Evolutionary conservation across 2,113 vertebrate genomes (phyloP), one percentile per base, ranked within the genome.

Genomic region (Carollia perspicillata): DNA sequence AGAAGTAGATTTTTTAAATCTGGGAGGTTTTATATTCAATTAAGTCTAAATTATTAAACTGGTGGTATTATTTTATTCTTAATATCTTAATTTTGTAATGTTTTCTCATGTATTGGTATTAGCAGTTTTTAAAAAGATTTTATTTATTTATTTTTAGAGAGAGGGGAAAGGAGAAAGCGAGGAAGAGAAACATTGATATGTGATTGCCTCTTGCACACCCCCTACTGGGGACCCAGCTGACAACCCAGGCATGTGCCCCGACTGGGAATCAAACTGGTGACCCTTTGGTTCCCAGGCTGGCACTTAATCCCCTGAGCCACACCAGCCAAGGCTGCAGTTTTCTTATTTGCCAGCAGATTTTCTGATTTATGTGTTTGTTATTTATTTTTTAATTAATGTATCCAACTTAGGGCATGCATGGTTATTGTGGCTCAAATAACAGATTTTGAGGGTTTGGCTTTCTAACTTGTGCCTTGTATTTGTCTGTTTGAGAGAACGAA

Each of bases 1-100:
- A 92, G n/a, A 71, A 44, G 33, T 84, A 40, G 9, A 20, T 81
- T 71, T 84, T 8, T n/a, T 49, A 74, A 75, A 71, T 44, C 22
- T 28, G 28, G 55, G 74, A 85, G 83, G 44, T 65, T 72, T 84
- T 89, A 2, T 90, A 5, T 89, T 79, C 11, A n/a, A 4, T 83
- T 85, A 71, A 63, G 37, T 63, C 13, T 44, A 85, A 93, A 18
- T 58, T 88, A 12, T 58, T 90, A 44, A 94, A 53, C 40, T 91
- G 71, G 40, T 90, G 17, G 8, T 53, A 55, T 69, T 74, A 40
- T 37, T 75, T 89, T 60, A 86, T 66, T 80, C 26, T 78, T 65
- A 69, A 42, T 96, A n/a, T 87, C 58, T 84, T 95, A 65, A 77
- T 89, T 83, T 94, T 86, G 3, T 91, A 68, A 18, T 78, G 42